phyloP scores from a whole-genome alignment of 2,113 vertebrate genomes.

The Phyllostomus discolor region DNA sequence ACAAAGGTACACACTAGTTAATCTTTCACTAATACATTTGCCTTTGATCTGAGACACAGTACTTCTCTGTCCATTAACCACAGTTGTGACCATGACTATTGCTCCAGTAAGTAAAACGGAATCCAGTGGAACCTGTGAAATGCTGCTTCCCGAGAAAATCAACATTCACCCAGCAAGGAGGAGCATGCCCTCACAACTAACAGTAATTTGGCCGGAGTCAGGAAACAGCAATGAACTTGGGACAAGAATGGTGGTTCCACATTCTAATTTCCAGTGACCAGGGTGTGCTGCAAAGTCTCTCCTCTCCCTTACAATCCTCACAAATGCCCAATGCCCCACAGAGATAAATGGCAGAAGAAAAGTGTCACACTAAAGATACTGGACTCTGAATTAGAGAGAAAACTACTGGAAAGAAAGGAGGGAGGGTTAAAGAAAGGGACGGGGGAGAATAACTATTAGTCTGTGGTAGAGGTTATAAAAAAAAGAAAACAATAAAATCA shows the following conservation, averaged over 20 bases:
- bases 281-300: background rate
- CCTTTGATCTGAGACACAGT: slow-evolving; percentile 62
- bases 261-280: background rate
- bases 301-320: background rate
- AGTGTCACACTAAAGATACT: background rate
- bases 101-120: slow-evolving; percentile 24
- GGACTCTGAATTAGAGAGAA: background rate
- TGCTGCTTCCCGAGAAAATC: background rate
- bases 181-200: background rate
- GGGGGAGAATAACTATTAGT: background rate
- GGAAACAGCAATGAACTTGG: background rate
- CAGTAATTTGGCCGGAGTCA: background rate
- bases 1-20: slow-evolving; percentile 48
- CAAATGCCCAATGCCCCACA: background rate
- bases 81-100: background rate
- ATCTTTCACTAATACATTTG: slow-evolving; percentile 54
- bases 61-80: slow-evolving; percentile 51
- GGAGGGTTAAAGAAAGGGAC: fast-evolving
- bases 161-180: background rate
- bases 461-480: background rate
- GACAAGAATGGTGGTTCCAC: no score
- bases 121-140: background rate
- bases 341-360: background rate
- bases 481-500: background rate
- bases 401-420: background rate